Percentiles rank a stretch among this genome's conserved stretches.
phyloP scores from a whole-genome alignment of 2,888 invertebrate species.

The Hyposoter dolosus region DNA sequence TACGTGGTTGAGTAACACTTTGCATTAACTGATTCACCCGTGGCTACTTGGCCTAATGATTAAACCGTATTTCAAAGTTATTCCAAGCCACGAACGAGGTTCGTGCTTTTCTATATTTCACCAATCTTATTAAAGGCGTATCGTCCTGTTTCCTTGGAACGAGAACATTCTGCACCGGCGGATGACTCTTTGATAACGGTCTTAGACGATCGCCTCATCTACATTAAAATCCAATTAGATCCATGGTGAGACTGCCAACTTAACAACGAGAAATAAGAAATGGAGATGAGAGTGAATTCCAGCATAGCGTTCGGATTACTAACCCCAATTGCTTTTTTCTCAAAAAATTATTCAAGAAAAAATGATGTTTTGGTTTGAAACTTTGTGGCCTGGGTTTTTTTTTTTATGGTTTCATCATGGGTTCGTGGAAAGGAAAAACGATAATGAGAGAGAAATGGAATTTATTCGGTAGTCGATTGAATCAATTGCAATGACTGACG shows the following conservation, averaged over 20 bases:
- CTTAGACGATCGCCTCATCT: slow-evolving; percentile 67
- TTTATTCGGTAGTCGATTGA: neutral
- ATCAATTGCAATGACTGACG: neutral
- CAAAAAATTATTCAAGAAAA: neutral
- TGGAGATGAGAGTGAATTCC: slow-evolving; percentile 6
- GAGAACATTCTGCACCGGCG: slow-evolving; percentile 8
- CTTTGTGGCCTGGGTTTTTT: neutral
- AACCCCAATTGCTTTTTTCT: neutral
- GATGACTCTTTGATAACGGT: slow-evolving; percentile 26
- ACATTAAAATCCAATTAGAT: slow-evolving; percentile 75
- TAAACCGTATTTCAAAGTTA: slow-evolving; percentile 52
- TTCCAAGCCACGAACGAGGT: slow-evolving; percentile 56
- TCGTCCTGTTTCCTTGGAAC: slow-evolving; percentile 1
- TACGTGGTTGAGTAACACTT: slow-evolving; percentile 30
- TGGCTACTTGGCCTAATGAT: slow-evolving; percentile 50
- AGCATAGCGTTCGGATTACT: neutral
- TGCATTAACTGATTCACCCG: slow-evolving; percentile 46
- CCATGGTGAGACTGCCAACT: slow-evolving; percentile 25
- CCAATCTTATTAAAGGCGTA: slow-evolving; percentile 27
- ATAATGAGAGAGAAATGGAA: neutral
- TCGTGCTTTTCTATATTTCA: slow-evolving; percentile 41
- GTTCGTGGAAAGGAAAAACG: neutral
- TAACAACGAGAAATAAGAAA: slow-evolving; percentile 41
- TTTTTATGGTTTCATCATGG: neutral
- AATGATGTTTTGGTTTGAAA: neutral